phyloP scores from a whole-genome alignment of 2,797 vertebrate species.

The Crypturellus tataupa region DNA sequence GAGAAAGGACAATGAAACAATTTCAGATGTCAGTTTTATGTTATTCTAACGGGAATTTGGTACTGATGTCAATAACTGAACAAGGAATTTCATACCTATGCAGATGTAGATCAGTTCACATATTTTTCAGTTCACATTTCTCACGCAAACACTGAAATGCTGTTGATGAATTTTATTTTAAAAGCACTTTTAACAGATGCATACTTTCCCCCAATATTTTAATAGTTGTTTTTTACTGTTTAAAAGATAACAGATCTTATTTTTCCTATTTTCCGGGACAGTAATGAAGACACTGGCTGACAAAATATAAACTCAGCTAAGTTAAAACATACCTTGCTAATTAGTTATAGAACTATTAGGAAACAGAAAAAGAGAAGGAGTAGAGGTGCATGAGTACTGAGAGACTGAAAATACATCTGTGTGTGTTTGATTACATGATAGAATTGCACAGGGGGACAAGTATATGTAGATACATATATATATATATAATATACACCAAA shows the following conservation, averaged over 20 bases:
- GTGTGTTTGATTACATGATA: neutral
- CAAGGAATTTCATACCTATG: neutral
- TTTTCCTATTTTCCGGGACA: neutral
- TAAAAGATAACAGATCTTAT: neutral
- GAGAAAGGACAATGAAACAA: neutral
- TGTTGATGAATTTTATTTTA: neutral
- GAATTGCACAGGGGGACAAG: neutral
- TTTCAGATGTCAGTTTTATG: neutral
- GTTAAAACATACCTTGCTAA: neutral
- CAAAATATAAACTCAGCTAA: neutral
- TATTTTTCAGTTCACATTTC: neutral
- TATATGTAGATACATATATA: too few relatives aligned
- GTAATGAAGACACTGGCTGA: neutral
- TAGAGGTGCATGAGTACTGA: neutral
- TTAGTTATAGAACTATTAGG: neutral
- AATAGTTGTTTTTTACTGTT: neutral
- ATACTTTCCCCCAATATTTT: neutral
- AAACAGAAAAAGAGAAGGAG: neutral
- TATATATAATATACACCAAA: neutral
- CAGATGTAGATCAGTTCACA: neutral
- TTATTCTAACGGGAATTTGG: neutral
- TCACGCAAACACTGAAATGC: too few relatives aligned
- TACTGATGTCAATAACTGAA: neutral
- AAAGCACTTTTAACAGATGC: neutral
- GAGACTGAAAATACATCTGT: neutral